phyloP scores from a whole-genome alignment of 2,888 invertebrate genomes.

The Quadriops clusia region DNA sequence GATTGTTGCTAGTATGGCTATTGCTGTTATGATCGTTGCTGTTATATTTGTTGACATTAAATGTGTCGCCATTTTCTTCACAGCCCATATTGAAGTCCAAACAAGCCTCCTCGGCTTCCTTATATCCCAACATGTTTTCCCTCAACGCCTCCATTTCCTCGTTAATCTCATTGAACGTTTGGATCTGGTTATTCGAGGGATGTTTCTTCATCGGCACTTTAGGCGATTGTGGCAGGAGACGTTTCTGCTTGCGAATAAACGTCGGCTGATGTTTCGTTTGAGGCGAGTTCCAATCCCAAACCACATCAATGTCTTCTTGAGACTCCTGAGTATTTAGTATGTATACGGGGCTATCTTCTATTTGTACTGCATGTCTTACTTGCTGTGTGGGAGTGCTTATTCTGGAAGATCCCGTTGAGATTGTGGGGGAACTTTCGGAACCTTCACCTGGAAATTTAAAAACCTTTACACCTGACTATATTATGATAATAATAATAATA shows the following conservation, averaged over 20 bases:
- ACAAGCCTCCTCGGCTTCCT: background rate
- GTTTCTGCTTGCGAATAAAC: slow-evolving; percentile 20
- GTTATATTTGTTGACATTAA: slow-evolving; percentile 9
- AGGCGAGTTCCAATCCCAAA: slow-evolving; percentile 41
- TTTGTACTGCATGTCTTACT: slow-evolving; percentile 10
- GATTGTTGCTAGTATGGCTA: background rate
- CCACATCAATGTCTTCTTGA: slow-evolving; percentile 31
- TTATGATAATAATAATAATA: too few species aligned
- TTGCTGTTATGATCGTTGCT: slow-evolving; percentile 12
- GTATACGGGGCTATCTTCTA: slow-evolving; percentile 25
- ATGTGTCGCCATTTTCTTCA: too few species aligned
- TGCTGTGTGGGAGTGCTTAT: too few species aligned
- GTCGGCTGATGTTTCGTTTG: slow-evolving; percentile 19
- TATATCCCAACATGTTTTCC: too few species aligned
- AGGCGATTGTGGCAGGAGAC: slow-evolving; percentile 21
- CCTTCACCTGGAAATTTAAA: too few species aligned
- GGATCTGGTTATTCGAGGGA: slow-evolving; percentile 23
- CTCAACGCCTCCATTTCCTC: slow-evolving; percentile 29
- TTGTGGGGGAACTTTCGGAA: too few species aligned
- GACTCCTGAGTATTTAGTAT: slow-evolving; percentile 34
- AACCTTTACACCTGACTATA: too few species aligned
- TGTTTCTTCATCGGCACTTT: slow-evolving; percentile 26
- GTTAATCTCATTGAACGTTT: slow-evolving; percentile 29
- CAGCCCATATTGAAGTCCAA: too few species aligned
- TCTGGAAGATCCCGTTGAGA: too few species aligned